Evolutionary conservation across 2,888 invertebrate species (phyloP).

Genomic region (Colostygia pectinataria): DNA sequence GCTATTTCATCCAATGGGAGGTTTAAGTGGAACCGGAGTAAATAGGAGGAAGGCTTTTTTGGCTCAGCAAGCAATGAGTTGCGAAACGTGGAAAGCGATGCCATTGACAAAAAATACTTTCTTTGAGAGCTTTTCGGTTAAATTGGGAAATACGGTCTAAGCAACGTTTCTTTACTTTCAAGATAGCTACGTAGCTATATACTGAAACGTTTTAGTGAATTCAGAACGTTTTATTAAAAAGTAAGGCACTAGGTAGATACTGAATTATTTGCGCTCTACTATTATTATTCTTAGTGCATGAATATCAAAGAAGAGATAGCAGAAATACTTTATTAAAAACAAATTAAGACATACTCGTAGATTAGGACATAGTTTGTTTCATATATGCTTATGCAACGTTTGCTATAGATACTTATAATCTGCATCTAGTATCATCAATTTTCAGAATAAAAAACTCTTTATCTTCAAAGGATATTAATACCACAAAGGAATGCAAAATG

Average conservation of each 20-base stretch:
- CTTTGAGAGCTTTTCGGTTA: conserved; percentile 25
- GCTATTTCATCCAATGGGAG: conserved; percentile 21
- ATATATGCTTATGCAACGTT: too few species aligned
- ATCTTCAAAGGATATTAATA: conserved; percentile 7
- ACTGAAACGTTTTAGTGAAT: background rate
- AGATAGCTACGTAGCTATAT: background rate
- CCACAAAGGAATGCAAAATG: conserved; percentile 9
- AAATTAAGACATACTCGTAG: too few species aligned
- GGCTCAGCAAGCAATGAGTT: conserved; percentile 27
- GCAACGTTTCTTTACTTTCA: conserved; percentile 13
- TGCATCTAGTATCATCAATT: too few species aligned
- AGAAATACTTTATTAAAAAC: too few species aligned
- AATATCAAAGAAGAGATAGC: too few species aligned
- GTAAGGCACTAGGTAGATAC: too few species aligned
- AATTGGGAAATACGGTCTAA: conserved; percentile 20
- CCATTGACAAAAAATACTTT: conserved; percentile 26
- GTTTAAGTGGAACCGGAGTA: conserved; percentile 24
- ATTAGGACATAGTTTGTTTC: too few species aligned
- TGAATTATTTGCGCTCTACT: too few species aligned
- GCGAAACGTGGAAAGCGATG: conserved; percentile 22
- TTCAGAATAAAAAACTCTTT: background rate
- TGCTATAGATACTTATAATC: too few species aligned
- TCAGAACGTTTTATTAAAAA: background rate
- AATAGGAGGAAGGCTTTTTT: conserved; percentile 25
- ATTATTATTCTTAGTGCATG: too few species aligned